These are phyloP conservation scores for Lasioglossum figueresi DNA, from an alignment of 2,888 invertebrate genomes.

Conservation along the genomic window DNA sequence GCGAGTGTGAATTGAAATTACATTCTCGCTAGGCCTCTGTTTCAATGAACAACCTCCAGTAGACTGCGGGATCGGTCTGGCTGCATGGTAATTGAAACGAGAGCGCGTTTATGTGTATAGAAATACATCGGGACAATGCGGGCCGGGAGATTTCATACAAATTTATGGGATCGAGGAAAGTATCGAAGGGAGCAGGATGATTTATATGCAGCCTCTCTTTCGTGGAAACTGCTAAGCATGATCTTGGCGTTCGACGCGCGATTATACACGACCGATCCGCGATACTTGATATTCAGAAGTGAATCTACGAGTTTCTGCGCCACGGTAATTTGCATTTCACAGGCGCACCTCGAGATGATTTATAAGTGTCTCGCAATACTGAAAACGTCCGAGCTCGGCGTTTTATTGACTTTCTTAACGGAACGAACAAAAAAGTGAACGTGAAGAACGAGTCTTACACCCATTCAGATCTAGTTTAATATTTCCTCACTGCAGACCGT, in stretches of 20 bases:
- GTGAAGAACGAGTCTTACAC: background rate
- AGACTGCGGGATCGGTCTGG: background rate
- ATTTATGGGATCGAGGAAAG: conserved; percentile 45
- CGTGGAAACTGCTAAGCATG: conserved; percentile 53
- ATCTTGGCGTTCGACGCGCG: conserved; percentile 48
- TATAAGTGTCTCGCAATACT: conserved; percentile 19
- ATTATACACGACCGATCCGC: conserved; percentile 46
- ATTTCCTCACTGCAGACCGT: background rate
- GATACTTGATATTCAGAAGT: conserved; percentile 52
- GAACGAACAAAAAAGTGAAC: background rate
- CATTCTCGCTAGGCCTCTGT: background rate
- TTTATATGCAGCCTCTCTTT: conserved; percentile 54
- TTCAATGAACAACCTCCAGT: background rate
- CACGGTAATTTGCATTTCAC: conserved; percentile 47
- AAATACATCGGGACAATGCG: conserved; percentile 8
- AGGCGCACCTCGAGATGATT: conserved; percentile 39
- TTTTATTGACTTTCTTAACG: conserved; percentile 4
- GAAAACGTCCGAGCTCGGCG: background rate
- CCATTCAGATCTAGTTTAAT: background rate
- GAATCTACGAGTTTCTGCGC: conserved; percentile 48
- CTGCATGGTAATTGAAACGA: background rate
- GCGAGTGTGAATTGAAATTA: background rate
- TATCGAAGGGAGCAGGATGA: conserved; percentile 50
- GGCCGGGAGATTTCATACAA: conserved; percentile 24
- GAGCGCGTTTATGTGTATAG: background rate